Conservation (phyloP, 2,797 vertebrate species). For the Chaetodon trifasciatus region DNA sequence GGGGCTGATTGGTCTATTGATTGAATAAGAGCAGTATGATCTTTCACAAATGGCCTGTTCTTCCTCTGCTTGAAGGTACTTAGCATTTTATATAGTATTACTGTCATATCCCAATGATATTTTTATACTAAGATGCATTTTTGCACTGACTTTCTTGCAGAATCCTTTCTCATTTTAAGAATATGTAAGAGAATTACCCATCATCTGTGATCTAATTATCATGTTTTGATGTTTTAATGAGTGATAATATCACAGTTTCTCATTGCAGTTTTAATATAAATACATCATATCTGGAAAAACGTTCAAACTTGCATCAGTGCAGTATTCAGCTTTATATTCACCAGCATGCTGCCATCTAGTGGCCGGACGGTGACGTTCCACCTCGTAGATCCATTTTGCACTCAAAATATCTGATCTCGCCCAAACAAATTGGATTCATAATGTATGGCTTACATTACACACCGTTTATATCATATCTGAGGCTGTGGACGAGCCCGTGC, state of each 20-base stretch:
- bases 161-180: background rate
- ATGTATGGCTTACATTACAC: slow-evolving; percentile 79
- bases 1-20: background rate
- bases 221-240: background rate
- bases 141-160: background rate
- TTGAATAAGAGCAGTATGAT: background rate
- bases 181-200: no score
- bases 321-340: slow-evolving; percentile 1
- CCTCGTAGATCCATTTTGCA: slow-evolving; percentile 18
- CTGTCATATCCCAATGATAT: background rate
- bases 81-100: background rate
- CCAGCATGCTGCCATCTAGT: slow-evolving; percentile 70
- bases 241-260: background rate
- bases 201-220: background rate
- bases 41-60: background rate
- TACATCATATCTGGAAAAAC: background rate
- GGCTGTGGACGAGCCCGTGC: slow-evolving; percentile 35
- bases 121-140: background rate
- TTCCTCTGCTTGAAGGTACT: background rate
- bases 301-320: background rate
- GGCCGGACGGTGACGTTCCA: slow-evolving; percentile 31
- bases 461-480: slow-evolving; percentile 62
- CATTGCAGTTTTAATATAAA: background rate
- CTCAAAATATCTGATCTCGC: slow-evolving; percentile 42
- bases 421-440: slow-evolving; percentile 82